Percentiles rank a stretch among this genome's conserved stretches.
Evolutionary conservation across 2,113 vertebrate species (phyloP).

Genomic region (Bubalus kerabau): DNA sequence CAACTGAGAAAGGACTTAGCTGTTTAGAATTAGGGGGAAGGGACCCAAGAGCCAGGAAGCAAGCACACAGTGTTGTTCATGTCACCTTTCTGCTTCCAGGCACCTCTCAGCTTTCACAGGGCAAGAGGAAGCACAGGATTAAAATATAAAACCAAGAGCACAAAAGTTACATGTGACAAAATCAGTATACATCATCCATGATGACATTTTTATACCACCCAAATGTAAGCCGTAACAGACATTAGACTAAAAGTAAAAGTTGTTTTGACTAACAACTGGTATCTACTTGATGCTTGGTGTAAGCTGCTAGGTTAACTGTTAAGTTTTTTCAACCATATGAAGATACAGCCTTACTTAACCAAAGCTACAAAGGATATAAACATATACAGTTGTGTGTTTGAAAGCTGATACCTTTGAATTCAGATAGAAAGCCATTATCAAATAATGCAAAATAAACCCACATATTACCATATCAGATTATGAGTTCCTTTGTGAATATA

Average conservation of each 20-base stretch:
- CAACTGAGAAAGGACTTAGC: neutral
- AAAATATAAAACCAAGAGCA: slow-evolving; percentile 64
- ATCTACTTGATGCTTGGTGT: neutral
- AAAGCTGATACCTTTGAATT: slow-evolving; percentile 7
- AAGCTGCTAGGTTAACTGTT: neutral
- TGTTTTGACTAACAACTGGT: neutral
- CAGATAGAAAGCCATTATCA: neutral
- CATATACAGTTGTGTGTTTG: neutral
- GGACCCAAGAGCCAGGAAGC: slow-evolving; percentile 37
- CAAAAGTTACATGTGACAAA: slow-evolving; percentile 41
- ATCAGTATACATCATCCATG: neutral
- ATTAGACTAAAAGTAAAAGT: neutral
- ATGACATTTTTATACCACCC: neutral
- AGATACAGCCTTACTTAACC: neutral
- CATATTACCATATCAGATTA: neutral
- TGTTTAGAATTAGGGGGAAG: slow-evolving; percentile 36
- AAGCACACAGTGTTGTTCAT: slow-evolving; percentile 37
- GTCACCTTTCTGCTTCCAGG: slow-evolving; percentile 60
- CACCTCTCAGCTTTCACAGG: slow-evolving; percentile 55
- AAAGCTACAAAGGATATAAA: slow-evolving; percentile 22
- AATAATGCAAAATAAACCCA: slow-evolving; percentile 22
- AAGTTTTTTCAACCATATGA: neutral
- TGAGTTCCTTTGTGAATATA: slow-evolving; percentile 29
- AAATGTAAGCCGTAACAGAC: neutral
- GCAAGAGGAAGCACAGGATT: slow-evolving; percentile 62